Evolutionary conservation across 2,113 vertebrate species (phyloP), one percentile per base, ranked within the genome.

Genomic region (Lampris incognitus): DNA sequence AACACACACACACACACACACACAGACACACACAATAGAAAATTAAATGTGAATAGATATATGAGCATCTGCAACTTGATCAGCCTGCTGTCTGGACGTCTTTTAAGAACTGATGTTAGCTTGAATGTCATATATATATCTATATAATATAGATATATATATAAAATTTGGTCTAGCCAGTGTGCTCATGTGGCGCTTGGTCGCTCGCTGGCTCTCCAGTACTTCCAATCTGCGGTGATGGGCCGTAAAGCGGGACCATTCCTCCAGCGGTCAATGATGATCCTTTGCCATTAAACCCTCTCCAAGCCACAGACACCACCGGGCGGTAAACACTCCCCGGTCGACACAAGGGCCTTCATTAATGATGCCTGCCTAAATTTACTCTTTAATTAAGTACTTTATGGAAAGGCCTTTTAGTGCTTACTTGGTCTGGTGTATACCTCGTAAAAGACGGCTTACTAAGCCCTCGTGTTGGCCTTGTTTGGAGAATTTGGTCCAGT

Each of bases 351-450:
- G 59, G 73, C 81, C 74, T 83, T 87, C 76, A 83, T 87, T 81
- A 87, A 87, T 78, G 69, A 66, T 62, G 49, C 74, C 72, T 8
- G 59, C 67, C 76, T 55, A 69, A 84, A 81, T 2, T 13, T 46
- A 72, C 71, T 78, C 82, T 90, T 82, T 88, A 81, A 91, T 86
- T 82, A 81, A 79, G 84, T 72, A 51, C 54, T 68, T 67, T 82
- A 70, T 41, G 49, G 82, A 81, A 76, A 75, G 49, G 59, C 5
- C 2, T 83, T 91, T 87, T 82, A 89, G 63, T 81, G 69, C 64
- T 2, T 24, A 24, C 44, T 63, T 69, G 67, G 80, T 78, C 74
- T 81, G 76, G 86, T 72, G 41, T 69, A 13, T 7, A 49, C 11
- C 49, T 61, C 52, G 64, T 73, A 66, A 85, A 82, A 49, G 64